Evolutionary conservation across 2,797 vertebrate genomes (phyloP), one percentile per base, ranked within the genome.

Genomic region (Crocodylus rhombifer): DNA sequence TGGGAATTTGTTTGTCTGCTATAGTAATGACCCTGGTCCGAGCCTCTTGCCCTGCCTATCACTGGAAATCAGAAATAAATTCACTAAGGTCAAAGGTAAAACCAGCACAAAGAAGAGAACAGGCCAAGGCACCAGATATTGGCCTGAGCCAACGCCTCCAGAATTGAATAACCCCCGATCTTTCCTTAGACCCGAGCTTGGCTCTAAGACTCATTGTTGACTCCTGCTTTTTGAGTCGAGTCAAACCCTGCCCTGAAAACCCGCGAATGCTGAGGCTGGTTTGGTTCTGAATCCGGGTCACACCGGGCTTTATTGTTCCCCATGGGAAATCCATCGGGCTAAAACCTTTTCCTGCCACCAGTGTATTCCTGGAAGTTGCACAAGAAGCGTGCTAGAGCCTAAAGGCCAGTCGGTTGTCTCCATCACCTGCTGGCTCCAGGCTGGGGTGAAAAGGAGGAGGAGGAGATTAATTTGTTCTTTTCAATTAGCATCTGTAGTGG

Each of bases 311-410:
- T 73, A n/a, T n/a, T 12, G 23, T 64, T n/a, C 28, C n/a, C 18
- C 64, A 4, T 1, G 26, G 65, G 21, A 71, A 85, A 84, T 36
- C 28, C 0, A 0, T 89, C 28, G 62, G 77, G 74, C 83, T 1
- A 0, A 79, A 67, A 64, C 23, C 89, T 75, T 86, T 93, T 36
- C 89, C 95, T 95, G 86, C 90, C 86, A 84, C 20, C 1, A 1
- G 85, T 60, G 77, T 73, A 91, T 78, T 42, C 1, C 1, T 73
- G 61, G n/a, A 33, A 75, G 78, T 64, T 28, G 25, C 1, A 2
- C 58, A 26, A 14, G 33, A 17, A 51, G 9, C 1, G 0, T 30
- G 15, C 33, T 1, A 2, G 62, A 0, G 0, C 12, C 20, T 28
- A 0, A 79, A 81, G 28, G 18, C 80, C n/a, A n/a, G 17, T 76